Conservation (phyloP, 2,888 invertebrate genomes). For the Drepanosiphum platanoidis region DNA sequence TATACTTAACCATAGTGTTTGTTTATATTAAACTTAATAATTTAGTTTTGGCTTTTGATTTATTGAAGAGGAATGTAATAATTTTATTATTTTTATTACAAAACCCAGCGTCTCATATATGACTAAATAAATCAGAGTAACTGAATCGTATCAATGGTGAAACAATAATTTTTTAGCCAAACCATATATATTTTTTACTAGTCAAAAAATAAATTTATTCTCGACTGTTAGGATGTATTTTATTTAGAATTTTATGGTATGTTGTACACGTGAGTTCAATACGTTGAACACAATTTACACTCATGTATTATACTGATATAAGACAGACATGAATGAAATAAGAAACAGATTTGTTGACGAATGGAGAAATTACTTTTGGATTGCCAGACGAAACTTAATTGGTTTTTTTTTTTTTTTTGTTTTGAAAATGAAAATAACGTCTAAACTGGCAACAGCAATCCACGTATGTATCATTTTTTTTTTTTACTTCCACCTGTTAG, state of each 20-base stretch:
- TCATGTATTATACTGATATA: neutral
- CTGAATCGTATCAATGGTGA: neutral
- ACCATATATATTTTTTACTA: neutral
- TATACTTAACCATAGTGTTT: conserved; percentile 33
- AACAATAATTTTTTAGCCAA: conserved; percentile 13
- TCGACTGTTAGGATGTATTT: neutral
- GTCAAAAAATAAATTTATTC: neutral
- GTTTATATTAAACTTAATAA: conserved; percentile 41
- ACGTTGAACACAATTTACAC: neutral
- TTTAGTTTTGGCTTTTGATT: conserved; percentile 26
- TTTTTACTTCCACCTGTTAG: neutral
- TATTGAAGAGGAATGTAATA: conserved; percentile 3
- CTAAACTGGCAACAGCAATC: neutral
- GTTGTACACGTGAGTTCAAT: conserved; percentile 2
- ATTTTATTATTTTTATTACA: conserved; percentile 21
- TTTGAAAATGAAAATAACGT: neutral
- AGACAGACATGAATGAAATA: neutral
- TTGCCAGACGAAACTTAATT: neutral
- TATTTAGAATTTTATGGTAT: neutral
- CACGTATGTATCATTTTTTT: neutral
- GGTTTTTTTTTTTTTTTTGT: neutral
- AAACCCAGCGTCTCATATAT: conserved; percentile 2
- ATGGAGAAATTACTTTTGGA: neutral
- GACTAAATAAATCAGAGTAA: no score
- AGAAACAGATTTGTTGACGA: neutral